Conservation (phyloP, 1,140 invertebrate species). For the Trachymyrmex septentrionalis region DNA sequence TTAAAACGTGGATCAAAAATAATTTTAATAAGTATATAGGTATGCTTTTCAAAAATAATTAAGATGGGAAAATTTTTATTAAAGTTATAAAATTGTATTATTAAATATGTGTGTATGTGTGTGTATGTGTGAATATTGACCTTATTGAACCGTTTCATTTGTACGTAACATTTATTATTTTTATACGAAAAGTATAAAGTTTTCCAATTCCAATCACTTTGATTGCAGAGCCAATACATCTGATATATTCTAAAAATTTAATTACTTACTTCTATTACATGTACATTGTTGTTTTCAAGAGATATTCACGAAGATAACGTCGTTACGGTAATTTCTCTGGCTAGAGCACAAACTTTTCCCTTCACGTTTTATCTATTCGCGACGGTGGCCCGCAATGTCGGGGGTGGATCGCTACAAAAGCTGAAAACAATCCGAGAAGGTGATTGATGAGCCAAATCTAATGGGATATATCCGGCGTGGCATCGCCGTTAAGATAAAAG, state of each 20-base stretch:
- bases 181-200: no score
- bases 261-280: neutral
- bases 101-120: no score
- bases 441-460: slow-evolving; percentile 75
- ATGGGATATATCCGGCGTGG: slow-evolving; percentile 65
- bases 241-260: neutral
- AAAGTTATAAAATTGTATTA: no score
- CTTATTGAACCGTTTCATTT: no score
- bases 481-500: slow-evolving; percentile 71
- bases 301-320: slow-evolving; percentile 13
- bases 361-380: slow-evolving; percentile 54
- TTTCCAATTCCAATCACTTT: no score
- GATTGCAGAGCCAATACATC: no score
- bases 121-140: no score
- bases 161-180: no score
- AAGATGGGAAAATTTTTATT: no score
- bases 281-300: slow-evolving; percentile 15
- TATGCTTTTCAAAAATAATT: no score
- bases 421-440: slow-evolving; percentile 71
- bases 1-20: no score
- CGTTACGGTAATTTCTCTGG: slow-evolving; percentile 19
- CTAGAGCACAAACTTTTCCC: slow-evolving; percentile 33
- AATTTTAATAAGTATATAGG: no score
- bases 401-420: slow-evolving; percentile 53
- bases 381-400: neutral